phyloP scores from a whole-genome alignment of 1,140 invertebrate genomes.

The Marisa cornuarietis region DNA sequence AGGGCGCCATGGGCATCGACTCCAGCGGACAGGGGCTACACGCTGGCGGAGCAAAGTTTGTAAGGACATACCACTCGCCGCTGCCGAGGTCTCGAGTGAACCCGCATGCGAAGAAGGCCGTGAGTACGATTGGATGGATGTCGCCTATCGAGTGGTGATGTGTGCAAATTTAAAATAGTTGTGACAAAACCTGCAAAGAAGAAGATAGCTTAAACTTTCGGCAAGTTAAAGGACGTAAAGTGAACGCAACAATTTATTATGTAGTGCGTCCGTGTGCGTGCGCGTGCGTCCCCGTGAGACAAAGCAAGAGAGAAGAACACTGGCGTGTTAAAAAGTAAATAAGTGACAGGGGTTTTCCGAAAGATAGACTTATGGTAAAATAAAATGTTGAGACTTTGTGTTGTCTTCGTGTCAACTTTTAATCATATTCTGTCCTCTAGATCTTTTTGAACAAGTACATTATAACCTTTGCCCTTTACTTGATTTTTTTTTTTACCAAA shows the following conservation, averaged over 20 bases:
- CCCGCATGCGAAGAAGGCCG: not conserved
- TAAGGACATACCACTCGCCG: slow-evolving; percentile 4
- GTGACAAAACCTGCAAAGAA: too few relatives aligned
- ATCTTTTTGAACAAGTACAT: too few relatives aligned
- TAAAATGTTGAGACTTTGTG: too few relatives aligned
- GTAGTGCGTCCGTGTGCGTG: not conserved
- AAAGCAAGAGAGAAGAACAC: not conserved
- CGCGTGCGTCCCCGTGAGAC: not conserved
- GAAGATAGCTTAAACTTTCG: not conserved
- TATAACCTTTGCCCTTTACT: too few relatives aligned
- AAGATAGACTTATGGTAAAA: too few relatives aligned
- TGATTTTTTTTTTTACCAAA: too few relatives aligned
- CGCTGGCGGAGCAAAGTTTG: slow-evolving; percentile 16
- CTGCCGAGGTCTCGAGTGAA: not conserved
- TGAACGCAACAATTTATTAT: not conserved
- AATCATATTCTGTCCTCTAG: too few relatives aligned
- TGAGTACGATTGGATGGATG: not conserved
- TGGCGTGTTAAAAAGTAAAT: not conserved
- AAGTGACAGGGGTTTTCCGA: too few relatives aligned
- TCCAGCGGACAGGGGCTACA: not conserved
- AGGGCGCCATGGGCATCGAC: not conserved
- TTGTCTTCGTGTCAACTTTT: too few relatives aligned
- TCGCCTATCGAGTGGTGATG: slow-evolving; percentile 12
- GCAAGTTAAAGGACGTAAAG: not conserved
- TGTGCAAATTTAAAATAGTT: too few relatives aligned